Base-by-base conservation (phyloP, 2,113 vertebrate genomes). In the Mugil cephalus region DNA sequence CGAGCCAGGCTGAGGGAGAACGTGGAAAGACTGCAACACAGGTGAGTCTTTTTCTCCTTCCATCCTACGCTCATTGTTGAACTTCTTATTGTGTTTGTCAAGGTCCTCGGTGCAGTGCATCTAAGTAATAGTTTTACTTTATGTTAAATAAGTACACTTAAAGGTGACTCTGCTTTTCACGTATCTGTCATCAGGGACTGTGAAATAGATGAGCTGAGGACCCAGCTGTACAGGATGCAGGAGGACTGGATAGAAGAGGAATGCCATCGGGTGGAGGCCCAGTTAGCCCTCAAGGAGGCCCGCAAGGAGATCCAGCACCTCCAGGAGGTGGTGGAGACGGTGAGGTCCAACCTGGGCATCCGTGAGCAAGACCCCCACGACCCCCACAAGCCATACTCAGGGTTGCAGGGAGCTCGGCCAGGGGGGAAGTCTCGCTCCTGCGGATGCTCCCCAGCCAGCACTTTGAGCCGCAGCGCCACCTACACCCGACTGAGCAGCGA, bases 161-260 rank as follows among this genome's bases (percentile, higher is more conserved):
- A 74, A 51, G 61, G 24, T 35, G 15, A 51, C 36, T 51, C 47
- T 46, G 19, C 35, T 38, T 1, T 51, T 42, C 10, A 46, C 1
- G 14, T 36, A 9, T 59, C 2, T 6, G 51, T 12, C 7, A 9
- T 0, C 91, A 99, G 98, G 87, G 98, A 98, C 72, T 93, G 93
- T 0, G 97, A 99, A 93, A 95, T 99, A 0, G 97, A 97, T 11
- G 97, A 97, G 79, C 88, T 99, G 78, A 95, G 96, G 86, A 93
- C 86, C 0, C 98, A 98, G 86, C 93, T 99, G 70, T 95, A 95
- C 0, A 91, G 96, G 86, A 99, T 99, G 98, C 97, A 98, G 82
- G 98, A 99, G 71, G 98, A 99, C 89, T 99, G 98, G 98, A 97
- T 99, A 1, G 97, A 99, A 86, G 98, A 98, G 89, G 98, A 99